Conservation (phyloP, 2,113 vertebrate species). For the Cyanoderma ruficeps region DNA sequence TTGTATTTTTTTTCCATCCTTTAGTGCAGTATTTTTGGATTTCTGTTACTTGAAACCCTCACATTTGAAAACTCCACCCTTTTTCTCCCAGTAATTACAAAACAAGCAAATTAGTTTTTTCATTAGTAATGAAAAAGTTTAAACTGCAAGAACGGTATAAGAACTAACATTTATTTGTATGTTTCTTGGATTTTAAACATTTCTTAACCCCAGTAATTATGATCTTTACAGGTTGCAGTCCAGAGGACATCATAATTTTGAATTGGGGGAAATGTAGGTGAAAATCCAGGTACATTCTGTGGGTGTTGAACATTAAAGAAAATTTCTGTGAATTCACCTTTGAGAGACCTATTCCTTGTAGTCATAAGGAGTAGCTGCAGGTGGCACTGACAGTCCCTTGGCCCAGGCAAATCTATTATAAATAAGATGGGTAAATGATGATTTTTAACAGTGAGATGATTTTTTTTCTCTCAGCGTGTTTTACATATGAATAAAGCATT, state of each 20-base stretch:
- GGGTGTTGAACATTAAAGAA: background rate
- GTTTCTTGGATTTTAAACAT: background rate
- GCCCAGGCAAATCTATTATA: background rate
- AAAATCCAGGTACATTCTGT: background rate
- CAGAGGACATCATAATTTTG: background rate
- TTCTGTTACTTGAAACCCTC: background rate
- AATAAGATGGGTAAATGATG: background rate
- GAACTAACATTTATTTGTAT: background rate
- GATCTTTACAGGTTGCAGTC: background rate
- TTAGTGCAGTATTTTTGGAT: background rate
- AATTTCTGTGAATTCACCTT: background rate
- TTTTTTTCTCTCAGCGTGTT: background rate
- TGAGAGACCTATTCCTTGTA: background rate
- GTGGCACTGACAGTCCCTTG: fast-evolving
- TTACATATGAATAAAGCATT: background rate
- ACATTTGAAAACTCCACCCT: background rate
- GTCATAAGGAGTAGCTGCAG: background rate
- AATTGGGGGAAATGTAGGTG: fast-evolving
- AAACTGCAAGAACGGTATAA: background rate
- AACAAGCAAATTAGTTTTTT: background rate
- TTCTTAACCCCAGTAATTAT: background rate
- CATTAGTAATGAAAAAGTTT: background rate
- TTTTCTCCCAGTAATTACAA: background rate
- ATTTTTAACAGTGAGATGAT: background rate
- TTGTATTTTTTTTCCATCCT: background rate